Percentiles rank a stretch among this genome's conserved stretches.
phyloP scores from a whole-genome alignment of 2,888 invertebrate species.

The Rhagophthalmus giganteus region DNA sequence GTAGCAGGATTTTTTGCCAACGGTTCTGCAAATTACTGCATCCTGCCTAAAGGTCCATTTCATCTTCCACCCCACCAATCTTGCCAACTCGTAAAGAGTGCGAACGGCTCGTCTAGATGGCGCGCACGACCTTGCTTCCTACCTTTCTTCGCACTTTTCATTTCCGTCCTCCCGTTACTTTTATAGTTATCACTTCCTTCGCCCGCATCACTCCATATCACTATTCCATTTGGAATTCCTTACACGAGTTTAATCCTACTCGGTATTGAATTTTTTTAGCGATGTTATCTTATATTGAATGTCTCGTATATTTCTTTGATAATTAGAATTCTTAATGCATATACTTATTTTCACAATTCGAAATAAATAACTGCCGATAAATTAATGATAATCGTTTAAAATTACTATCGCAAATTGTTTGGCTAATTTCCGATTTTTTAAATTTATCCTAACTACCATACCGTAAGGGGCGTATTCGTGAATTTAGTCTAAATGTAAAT shows the following conservation, averaged over 20 bases:
- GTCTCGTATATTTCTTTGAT: slow-evolving; percentile 11
- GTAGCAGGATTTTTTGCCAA: slow-evolving; percentile 28
- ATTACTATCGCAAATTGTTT: too few species aligned
- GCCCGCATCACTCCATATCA: slow-evolving; percentile 38
- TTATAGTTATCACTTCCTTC: slow-evolving; percentile 53
- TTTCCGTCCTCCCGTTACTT: slow-evolving; percentile 52
- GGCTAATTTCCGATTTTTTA: too few species aligned
- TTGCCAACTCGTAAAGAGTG: slow-evolving; percentile 43
- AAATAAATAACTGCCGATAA: too few species aligned
- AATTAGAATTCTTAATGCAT: slow-evolving; percentile 8
- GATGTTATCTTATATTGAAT: slow-evolving; percentile 28
- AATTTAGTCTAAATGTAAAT: too few species aligned
- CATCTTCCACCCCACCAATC: slow-evolving; percentile 42
- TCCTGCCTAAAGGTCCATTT: slow-evolving; percentile 35
- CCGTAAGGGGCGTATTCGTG: too few species aligned
- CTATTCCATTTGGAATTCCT: slow-evolving; percentile 41
- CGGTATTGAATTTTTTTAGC: slow-evolving; percentile 28
- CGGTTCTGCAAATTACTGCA: slow-evolving; percentile 31
- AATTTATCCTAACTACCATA: too few species aligned
- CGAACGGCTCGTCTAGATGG: slow-evolving; percentile 50
- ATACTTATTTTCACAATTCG: too few species aligned
- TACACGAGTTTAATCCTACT: slow-evolving; percentile 44
- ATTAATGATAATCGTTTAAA: too few species aligned
- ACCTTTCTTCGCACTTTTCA: slow-evolving; percentile 53
- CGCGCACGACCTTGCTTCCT: slow-evolving; percentile 51